phyloP scores from a whole-genome alignment of 2,797 vertebrate genomes.

The Sebastes taczanowskii region DNA sequence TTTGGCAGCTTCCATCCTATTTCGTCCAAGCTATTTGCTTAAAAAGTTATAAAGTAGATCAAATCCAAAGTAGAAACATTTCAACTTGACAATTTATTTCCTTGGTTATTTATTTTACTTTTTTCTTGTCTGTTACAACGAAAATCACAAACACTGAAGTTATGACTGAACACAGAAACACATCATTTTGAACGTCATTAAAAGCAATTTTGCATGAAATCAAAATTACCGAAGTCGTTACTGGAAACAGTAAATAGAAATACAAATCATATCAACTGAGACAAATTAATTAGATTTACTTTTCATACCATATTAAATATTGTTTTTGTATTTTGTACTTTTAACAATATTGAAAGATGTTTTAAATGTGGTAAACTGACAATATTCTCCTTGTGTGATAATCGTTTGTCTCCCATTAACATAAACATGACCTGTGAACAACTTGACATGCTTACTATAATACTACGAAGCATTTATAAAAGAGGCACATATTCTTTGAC shows the following conservation, averaged over 20 bases:
- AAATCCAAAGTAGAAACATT: background rate
- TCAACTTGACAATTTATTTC: background rate
- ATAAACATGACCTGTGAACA: background rate
- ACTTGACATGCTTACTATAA: background rate
- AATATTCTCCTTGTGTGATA: constrained; percentile 10
- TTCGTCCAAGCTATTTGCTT: background rate
- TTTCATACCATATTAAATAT: background rate
- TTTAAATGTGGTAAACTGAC: background rate
- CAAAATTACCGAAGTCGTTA: too few relatives aligned
- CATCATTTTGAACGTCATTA: background rate
- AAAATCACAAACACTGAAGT: background rate
- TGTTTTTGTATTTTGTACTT: background rate
- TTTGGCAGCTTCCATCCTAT: background rate
- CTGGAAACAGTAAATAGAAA: background rate
- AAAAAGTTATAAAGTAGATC: background rate
- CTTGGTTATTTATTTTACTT: constrained; percentile 14
- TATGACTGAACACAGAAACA: background rate
- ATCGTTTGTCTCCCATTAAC: background rate
- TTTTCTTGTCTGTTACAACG: background rate
- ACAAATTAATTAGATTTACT: background rate
- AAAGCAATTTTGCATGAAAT: too few relatives aligned
- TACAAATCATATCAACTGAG: background rate
- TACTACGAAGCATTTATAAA: background rate
- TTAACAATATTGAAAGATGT: background rate
- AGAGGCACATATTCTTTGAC: background rate